phyloP scores from a whole-genome alignment of 1,140 invertebrate species.

The Trichoplusia ni region DNA sequence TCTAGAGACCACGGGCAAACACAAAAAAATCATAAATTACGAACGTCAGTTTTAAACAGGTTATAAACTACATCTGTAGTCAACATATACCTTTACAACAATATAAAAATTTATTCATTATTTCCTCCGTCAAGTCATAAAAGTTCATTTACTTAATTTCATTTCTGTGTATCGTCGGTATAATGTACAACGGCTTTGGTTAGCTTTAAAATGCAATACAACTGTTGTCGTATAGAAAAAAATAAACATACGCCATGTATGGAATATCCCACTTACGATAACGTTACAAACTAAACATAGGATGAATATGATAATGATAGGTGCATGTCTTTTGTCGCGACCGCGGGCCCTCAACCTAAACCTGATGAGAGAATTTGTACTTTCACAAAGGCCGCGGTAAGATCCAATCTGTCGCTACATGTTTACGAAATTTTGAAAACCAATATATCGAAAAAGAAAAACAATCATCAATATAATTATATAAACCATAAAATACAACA shows the following conservation, averaged over 20 bases:
- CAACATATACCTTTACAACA: conserved; percentile 33
- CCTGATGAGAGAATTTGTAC: conserved; percentile 76
- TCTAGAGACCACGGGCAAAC: conserved; percentile 60
- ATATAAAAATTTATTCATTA: conserved; percentile 31
- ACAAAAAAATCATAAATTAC: conserved; percentile 66
- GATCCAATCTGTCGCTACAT: conserved; percentile 15
- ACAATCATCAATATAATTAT: conserved; percentile 68
- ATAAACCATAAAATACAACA: conserved; percentile 79
- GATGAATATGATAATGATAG: conserved; percentile 51
- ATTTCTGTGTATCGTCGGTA: conserved; percentile 56
- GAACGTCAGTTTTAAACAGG: conserved; percentile 65
- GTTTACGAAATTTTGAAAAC: conserved; percentile 48
- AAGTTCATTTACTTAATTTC: conserved; percentile 70
- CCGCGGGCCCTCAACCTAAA: conserved; percentile 66
- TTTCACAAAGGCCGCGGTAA: conserved; percentile 57
- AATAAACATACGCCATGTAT: conserved; percentile 34
- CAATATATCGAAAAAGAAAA: conserved; percentile 55
- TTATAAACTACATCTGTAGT: conserved; percentile 55
- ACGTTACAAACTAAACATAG: conserved; percentile 23
- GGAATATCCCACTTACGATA: conserved; percentile 9
- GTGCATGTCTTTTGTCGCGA: conserved; percentile 60
- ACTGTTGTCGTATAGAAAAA: conserved; percentile 35
- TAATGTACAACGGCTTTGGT: conserved; percentile 39
- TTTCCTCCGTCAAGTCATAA: conserved; percentile 32
- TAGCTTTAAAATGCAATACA: conserved; percentile 39